phyloP scores from a whole-genome alignment of 2,797 vertebrate species.

The Chrosomus eos region DNA sequence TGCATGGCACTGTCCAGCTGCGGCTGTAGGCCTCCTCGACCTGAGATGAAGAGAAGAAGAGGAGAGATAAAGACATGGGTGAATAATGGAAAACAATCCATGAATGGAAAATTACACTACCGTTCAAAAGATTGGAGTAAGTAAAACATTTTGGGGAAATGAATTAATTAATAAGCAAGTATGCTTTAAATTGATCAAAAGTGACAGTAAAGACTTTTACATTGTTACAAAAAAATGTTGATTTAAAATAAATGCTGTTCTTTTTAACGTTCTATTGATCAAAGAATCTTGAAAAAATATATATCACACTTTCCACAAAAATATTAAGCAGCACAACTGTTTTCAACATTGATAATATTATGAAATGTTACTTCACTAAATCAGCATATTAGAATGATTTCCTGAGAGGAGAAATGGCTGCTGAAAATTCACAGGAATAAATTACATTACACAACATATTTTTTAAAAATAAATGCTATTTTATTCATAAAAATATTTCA shows the following conservation, averaged over 20 bases:
- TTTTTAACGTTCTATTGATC: too few species aligned
- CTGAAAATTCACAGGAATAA: not conserved
- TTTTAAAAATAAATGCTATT: too few species aligned
- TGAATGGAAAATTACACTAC: not conserved
- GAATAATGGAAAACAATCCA: not conserved
- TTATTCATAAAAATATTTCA: not conserved
- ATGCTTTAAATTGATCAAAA: not conserved
- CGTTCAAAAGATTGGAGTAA: not conserved
- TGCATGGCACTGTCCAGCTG: constrained; percentile 96
- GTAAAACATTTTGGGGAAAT: not conserved
- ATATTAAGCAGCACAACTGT: too few species aligned
- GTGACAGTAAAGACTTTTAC: not conserved
- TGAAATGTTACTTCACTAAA: not conserved
- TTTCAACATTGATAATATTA: not conserved
- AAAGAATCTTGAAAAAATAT: not conserved
- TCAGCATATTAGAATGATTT: not conserved
- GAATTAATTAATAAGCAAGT: not conserved
- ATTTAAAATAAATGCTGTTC: too few species aligned
- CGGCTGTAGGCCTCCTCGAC: constrained; percentile 93
- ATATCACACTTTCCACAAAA: too few species aligned
- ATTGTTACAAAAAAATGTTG: not conserved
- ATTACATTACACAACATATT: too few species aligned
- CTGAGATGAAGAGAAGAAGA: constrained; percentile 68
- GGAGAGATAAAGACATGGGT: not conserved
- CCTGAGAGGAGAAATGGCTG: too few species aligned